These are phyloP conservation scores for Lepidurus packardi DNA, from an alignment of 1,140 invertebrate genomes.

Conservation along the genomic window DNA sequence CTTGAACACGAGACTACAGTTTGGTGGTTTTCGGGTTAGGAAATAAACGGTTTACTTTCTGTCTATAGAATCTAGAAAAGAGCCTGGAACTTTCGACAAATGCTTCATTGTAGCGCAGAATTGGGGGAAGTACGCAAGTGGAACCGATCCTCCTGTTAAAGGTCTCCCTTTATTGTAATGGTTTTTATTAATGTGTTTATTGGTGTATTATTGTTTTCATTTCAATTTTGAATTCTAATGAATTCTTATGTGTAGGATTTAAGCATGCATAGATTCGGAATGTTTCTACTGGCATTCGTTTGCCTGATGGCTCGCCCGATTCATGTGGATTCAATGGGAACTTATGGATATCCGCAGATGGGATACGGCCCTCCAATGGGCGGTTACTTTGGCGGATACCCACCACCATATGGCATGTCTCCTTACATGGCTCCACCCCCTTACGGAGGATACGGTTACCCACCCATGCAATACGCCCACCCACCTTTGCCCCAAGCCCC, in stretches of 20 bases:
- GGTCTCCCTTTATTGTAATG: no score
- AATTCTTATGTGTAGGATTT: background rate
- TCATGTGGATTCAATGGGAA: background rate
- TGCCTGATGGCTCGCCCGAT: slow-evolving; percentile 9
- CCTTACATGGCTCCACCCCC: background rate
- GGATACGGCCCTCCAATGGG: background rate
- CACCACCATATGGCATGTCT: background rate
- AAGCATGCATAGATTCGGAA: background rate
- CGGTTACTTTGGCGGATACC: background rate
- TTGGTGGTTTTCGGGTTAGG: no score
- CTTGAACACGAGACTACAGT: no score
- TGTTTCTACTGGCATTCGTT: background rate
- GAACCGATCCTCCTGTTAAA: no score
- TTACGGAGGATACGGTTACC: background rate
- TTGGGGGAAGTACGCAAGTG: no score
- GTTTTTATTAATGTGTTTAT: no score
- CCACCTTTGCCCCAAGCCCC: background rate
- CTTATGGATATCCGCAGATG: background rate
- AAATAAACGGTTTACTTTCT: no score
- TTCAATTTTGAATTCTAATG: background rate
- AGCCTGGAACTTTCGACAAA: no score
- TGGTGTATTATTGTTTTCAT: no score
- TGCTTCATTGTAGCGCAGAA: no score
- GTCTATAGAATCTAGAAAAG: no score
- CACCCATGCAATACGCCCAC: background rate